phyloP scores from a whole-genome alignment of 2,113 vertebrate genomes.

The Erythrocercus mccallii region DNA sequence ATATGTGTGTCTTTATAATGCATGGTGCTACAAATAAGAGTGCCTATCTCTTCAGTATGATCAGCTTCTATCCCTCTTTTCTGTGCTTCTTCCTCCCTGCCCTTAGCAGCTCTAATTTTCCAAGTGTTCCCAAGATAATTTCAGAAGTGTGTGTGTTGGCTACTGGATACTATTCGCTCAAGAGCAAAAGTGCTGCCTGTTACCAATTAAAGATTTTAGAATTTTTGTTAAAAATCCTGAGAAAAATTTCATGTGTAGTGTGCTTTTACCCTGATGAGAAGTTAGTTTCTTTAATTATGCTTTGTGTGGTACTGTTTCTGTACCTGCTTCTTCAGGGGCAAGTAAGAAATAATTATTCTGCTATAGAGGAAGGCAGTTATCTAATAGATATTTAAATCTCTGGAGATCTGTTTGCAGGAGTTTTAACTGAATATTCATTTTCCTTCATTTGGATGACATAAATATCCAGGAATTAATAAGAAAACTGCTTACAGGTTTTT shows the following conservation, averaged over 20 bases:
- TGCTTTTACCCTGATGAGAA: neutral
- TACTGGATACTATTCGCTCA: neutral
- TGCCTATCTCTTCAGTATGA: fast-evolving
- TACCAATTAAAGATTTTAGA: neutral
- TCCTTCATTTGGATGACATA: neutral
- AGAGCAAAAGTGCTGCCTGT: neutral
- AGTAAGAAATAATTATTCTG: neutral
- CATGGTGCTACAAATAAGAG: neutral
- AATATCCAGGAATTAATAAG: neutral
- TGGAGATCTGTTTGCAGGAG: neutral
- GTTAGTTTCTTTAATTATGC: neutral
- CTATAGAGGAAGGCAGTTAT: neutral
- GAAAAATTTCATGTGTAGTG: neutral
- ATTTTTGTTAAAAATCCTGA: neutral
- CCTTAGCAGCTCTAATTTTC: neutral
- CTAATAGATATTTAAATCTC: neutral
- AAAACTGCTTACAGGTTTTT: neutral
- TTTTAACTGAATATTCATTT: neutral
- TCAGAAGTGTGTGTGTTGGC: neutral
- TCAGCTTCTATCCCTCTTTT: neutral
- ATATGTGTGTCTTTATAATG: neutral
- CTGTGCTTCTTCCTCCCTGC: neutral
- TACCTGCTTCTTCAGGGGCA: neutral
- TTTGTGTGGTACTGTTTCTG: neutral
- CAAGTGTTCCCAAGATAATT: neutral